Evolutionary conservation across 2,113 vertebrate species (phyloP), one percentile per base, ranked within the genome.

Genomic region (Natator depressus): DNA sequence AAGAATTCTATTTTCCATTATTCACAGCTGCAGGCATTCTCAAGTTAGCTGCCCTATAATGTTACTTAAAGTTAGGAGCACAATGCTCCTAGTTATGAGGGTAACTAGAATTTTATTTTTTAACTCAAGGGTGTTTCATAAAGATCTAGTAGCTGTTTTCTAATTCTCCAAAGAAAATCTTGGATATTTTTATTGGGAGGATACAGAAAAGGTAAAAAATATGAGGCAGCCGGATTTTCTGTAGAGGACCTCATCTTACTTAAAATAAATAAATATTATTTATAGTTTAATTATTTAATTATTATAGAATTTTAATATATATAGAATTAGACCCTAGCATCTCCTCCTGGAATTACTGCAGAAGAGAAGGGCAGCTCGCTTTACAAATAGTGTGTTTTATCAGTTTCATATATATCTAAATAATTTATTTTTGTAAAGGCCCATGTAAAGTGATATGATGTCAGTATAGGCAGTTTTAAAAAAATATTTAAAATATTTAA

Each of bases 171-270:
- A 38, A 19, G 89, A 57, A 94, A 95, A 59, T n/a, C 47, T 80
- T 55, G 83, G 57, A 91, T 12, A 50, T 65, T n/a, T 65, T 7
- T 84, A 46, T 79, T 50, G 94, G 89, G 91, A 46, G 35, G 4
- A 5, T 12, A 1, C 4, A 9, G 50, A 83, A 94, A 83, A 65
- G 27, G 5, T 0, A 0, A 47, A 82, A 14, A 35, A 88, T 9
- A 84, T 12, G n/a, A 93, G 5, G 88, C 50, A 75, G 65, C 59
- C 76, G 91, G 85, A 86, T 80, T 29, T 85, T n/a, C 46, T 0
- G 1, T 0, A 75, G 5, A 29, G 16, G 69, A 50, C 35, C n/a
- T 49, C 46, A 78, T 65, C 79, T 91, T 29, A 57, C 38, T 55
- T 47, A 81, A 42, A 42, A 42, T 42, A 42, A 42, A 42, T 42